phyloP scores from a whole-genome alignment of 1,140 invertebrate species.

The Tyrophagus putrescentiae region DNA sequence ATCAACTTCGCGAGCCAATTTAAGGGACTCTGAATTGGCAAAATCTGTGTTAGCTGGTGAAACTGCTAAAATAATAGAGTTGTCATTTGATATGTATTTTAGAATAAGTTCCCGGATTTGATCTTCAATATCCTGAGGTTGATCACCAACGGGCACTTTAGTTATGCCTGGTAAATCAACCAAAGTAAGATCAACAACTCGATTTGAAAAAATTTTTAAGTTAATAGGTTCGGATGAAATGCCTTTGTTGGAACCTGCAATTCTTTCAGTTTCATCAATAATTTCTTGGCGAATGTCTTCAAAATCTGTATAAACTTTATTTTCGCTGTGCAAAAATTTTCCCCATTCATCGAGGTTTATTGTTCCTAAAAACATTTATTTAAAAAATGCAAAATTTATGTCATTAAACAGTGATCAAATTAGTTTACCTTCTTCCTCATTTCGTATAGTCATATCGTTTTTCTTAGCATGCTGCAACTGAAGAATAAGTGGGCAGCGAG shows the following conservation, averaged over 20 bases:
- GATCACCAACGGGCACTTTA: slow-evolving; percentile 54
- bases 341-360: slow-evolving; percentile 85
- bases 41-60: slow-evolving; percentile 92
- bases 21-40: slow-evolving; percentile 87
- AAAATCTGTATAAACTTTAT: slow-evolving; percentile 80
- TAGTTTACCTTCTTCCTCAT: slow-evolving; percentile 57
- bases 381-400: slow-evolving; percentile 13
- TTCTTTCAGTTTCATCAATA: slow-evolving; percentile 76
- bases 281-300: slow-evolving; percentile 81
- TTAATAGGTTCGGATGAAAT: slow-evolving; percentile 91
- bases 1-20: slow-evolving; percentile 84
- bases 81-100: slow-evolving; percentile 43
- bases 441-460: slow-evolving; percentile 68
- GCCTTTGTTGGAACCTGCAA: slow-evolving; percentile 87
- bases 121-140: slow-evolving; percentile 43
- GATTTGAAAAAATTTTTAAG: slow-evolving; percentile 80
- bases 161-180: slow-evolving; percentile 97
- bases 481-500: slow-evolving; percentile 76
- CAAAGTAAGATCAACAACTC: slow-evolving; percentile 87
- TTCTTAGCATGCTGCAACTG: slow-evolving; percentile 82
- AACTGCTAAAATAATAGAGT: slow-evolving; percentile 53
- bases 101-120: slow-evolving; percentile 42
- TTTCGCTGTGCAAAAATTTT: slow-evolving; percentile 81
- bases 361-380: slow-evolving; percentile 44
- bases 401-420: slow-evolving; percentile 8